Evolutionary conservation across 2,113 vertebrate species (phyloP).

Genomic region (Menura novaehollandiae): DNA sequence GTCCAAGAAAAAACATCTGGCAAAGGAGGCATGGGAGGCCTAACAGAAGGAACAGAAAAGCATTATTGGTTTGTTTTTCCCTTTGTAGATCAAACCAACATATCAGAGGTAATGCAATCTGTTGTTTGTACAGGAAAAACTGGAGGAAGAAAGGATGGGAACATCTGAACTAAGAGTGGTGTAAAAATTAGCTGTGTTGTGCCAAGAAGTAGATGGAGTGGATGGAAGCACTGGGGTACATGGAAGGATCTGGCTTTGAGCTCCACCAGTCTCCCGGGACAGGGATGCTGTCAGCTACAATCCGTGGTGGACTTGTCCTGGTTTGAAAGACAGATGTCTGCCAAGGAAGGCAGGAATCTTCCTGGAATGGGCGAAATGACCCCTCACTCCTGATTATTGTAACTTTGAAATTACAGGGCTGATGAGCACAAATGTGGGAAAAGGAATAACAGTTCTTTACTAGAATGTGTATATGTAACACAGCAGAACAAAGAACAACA

Average conservation of each 20-base stretch:
- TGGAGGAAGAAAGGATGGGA: background rate
- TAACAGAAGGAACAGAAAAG: conserved; percentile 51
- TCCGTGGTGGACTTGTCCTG: background rate
- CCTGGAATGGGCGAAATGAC: too few relatives aligned
- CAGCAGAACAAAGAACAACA: too few relatives aligned
- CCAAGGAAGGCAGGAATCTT: too few relatives aligned
- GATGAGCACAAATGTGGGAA: too few relatives aligned
- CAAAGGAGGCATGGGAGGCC: background rate
- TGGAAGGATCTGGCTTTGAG: background rate
- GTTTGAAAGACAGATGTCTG: too few relatives aligned
- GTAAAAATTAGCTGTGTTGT: background rate
- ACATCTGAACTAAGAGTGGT: background rate
- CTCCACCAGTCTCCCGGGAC: background rate
- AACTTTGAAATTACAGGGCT: too few relatives aligned
- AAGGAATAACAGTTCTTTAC: too few relatives aligned
- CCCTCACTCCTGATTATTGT: too few relatives aligned
- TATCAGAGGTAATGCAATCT: conserved; percentile 55
- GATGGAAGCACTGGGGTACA: background rate
- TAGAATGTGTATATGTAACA: too few relatives aligned
- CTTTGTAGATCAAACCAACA: background rate
- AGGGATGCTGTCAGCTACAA: background rate
- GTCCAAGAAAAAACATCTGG: conserved; percentile 4
- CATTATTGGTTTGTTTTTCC: conserved; percentile 24
- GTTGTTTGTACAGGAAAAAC: conserved; percentile 47
- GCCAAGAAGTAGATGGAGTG: background rate